Base-by-base conservation (phyloP, 1,140 invertebrate species). In the Monomorium pharaonis region DNA sequence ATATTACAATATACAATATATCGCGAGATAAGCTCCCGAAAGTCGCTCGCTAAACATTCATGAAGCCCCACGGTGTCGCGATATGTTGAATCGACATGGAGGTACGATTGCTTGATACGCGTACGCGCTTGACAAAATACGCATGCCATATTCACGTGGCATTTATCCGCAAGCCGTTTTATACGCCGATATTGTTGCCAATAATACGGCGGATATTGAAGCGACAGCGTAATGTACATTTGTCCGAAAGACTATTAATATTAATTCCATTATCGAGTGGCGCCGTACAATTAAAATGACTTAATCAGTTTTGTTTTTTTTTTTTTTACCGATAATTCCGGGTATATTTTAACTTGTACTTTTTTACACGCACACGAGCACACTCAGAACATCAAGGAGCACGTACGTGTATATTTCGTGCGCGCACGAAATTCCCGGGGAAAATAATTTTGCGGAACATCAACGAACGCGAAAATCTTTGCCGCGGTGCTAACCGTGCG, bases 201-300 rank as follows among this genome's bases (percentile, higher is more conserved):
- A 30, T 44, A 81, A 81, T 58, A 44, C 65, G 37, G 21, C 65
- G 51, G 51, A 81, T 81, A 81, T 81, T 51, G 78, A 56, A 44
- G 37, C 49, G 51, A 5, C 16, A 27, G 33, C 33, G 65, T 70
- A 80, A 80, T 80, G 33, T 56, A 81, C 51, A 58, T 72, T 74
- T 83, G 37, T 83, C 47, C 16, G 37, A 72, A 83, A 56, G 42
- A 54, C 24, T 67, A 74, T 83, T 83, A 74, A 83, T 83, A 58
- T 83, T 74, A 83, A 83, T 83, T 83, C 67, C 67, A 60, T 83
- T 74, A 83, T 58, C 44, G 65, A 72, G 51, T 72, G 51, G 51
- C 24, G 14, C 7, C 37, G 37, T 81, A 18, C 14, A 74, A 9
- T 74, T 83, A 83, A 83, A n/a, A 74, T 72, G 37, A 47, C 37